Evolutionary conservation across 1,140 invertebrate genomes (phyloP).

Genomic region (Cheumatopsyche charites): DNA sequence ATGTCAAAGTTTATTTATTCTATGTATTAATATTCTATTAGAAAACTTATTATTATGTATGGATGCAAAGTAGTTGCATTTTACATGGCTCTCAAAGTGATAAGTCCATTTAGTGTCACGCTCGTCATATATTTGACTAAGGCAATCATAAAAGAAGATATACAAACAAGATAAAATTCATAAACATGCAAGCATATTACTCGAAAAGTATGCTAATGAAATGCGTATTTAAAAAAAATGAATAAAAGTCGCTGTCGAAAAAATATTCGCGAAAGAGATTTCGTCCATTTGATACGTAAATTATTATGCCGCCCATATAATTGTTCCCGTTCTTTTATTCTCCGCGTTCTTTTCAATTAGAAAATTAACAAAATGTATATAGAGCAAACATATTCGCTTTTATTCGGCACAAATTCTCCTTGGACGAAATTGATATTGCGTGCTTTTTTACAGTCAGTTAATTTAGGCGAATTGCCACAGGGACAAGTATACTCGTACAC

Average conservation of each 20-base stretch:
- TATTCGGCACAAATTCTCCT: neutral
- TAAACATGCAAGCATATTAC: neutral
- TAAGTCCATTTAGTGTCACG: too few relatives aligned
- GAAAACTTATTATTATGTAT: too few relatives aligned
- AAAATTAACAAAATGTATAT: conserved; percentile 12
- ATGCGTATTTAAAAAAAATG: neutral
- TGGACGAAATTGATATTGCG: conserved; percentile 25
- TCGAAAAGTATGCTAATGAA: conserved; percentile 7
- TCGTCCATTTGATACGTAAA: conserved; percentile 8
- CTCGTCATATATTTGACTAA: too few relatives aligned
- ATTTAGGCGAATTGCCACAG: conserved; percentile 26
- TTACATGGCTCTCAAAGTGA: too few relatives aligned
- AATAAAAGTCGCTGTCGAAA: neutral
- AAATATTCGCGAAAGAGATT: neutral
- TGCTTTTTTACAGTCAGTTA: conserved; percentile 31
- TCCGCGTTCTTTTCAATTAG: conserved; percentile 5
- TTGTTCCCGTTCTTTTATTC: conserved; percentile 2
- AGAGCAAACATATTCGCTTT: neutral
- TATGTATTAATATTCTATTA: too few relatives aligned
- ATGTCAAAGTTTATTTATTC: too few relatives aligned
- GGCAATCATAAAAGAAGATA: too few relatives aligned
- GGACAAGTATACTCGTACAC: conserved; percentile 1
- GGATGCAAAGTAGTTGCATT: too few relatives aligned
- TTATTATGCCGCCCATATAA: neutral
- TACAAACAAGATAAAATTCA: too few relatives aligned